These are phyloP conservation scores for Leptestheria dahalacensis DNA, from an alignment of 1,140 invertebrate species.

Conservation along the genomic window DNA sequence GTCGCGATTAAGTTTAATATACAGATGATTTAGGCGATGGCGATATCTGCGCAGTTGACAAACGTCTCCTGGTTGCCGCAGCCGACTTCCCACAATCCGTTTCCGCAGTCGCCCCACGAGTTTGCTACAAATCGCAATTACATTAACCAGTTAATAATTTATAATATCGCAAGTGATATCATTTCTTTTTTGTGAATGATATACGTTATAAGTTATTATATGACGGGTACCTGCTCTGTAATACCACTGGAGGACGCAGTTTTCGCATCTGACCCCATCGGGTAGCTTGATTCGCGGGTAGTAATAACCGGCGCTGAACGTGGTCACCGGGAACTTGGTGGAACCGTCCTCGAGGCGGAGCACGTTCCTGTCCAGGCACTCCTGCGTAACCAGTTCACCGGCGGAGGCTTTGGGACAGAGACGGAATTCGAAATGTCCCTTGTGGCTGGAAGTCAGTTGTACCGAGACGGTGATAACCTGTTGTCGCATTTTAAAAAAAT, in stretches of 20 bases:
- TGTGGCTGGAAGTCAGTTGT: slow-evolving; percentile 37
- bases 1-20: no score
- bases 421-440: slow-evolving; percentile 38
- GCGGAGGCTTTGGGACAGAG: slow-evolving; percentile 35
- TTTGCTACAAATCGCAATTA: slow-evolving; percentile 19
- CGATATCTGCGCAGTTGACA: slow-evolving; percentile 22
- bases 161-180: not conserved
- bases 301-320: slow-evolving; percentile 47
- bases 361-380: slow-evolving; percentile 37
- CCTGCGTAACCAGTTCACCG: slow-evolving; percentile 35
- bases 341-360: slow-evolving; percentile 33
- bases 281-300: slow-evolving; percentile 58
- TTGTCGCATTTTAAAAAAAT: not conserved
- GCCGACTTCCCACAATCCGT: slow-evolving; percentile 33
- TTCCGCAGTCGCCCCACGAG: slow-evolving; percentile 31
- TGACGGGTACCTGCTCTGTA: slow-evolving; percentile 58
- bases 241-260: slow-evolving; percentile 79
- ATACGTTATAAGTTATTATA: slow-evolving; percentile 16
- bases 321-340: slow-evolving; percentile 21
- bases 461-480: slow-evolving; percentile 28
- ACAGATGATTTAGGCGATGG: slow-evolving; percentile 15
- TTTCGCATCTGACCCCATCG: slow-evolving; percentile 49
- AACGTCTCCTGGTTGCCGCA: slow-evolving; percentile 27
- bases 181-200: not conserved
- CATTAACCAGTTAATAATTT: not conserved